A percentile compares a stretch with the other conserved stretches of the same genome.
These are phyloP conservation scores for Hippopotamus amphibius DNA, from an alignment of 2,113 vertebrate species.

Conservation along the genomic window DNA sequence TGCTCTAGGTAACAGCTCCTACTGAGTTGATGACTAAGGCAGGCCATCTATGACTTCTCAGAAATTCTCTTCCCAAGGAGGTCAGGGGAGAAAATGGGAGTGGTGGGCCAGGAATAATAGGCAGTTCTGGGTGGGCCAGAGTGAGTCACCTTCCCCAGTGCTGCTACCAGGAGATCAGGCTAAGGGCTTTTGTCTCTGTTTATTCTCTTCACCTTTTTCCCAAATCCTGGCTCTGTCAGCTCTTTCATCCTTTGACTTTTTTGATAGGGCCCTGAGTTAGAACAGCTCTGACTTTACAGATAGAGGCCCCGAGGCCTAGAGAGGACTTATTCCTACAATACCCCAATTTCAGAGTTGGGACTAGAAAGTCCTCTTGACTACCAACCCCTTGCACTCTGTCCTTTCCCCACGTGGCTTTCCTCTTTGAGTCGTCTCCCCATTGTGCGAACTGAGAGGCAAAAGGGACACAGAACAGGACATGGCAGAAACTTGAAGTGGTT, in stretches of 20 bases:
- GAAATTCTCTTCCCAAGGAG: neutral
- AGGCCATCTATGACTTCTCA: neutral
- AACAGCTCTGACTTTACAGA: neutral
- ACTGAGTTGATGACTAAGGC: slow-evolving; percentile 8
- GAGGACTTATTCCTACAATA: neutral
- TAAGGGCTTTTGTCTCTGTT: neutral
- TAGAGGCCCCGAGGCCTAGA: neutral
- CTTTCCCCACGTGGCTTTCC: neutral
- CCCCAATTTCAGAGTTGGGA: neutral
- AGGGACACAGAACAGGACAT: neutral
- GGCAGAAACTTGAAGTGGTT: neutral
- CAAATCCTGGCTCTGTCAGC: neutral
- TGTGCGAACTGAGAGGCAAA: neutral
- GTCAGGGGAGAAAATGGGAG: slow-evolving; percentile 36
- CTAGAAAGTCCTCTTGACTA: neutral
- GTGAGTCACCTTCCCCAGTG: neutral
- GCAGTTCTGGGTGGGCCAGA: neutral
- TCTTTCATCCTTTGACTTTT: neutral
- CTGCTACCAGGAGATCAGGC: neutral
- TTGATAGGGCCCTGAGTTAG: neutral
- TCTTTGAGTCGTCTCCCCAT: neutral
- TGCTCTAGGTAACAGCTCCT: neutral
- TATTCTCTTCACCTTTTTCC: neutral
- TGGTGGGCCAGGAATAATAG: neutral
- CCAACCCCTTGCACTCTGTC: neutral